Evolutionary conservation across 2,113 vertebrate genomes (phyloP), one percentile per base, ranked within the genome.

Genomic region (Poeciliopsis retropinna): DNA sequence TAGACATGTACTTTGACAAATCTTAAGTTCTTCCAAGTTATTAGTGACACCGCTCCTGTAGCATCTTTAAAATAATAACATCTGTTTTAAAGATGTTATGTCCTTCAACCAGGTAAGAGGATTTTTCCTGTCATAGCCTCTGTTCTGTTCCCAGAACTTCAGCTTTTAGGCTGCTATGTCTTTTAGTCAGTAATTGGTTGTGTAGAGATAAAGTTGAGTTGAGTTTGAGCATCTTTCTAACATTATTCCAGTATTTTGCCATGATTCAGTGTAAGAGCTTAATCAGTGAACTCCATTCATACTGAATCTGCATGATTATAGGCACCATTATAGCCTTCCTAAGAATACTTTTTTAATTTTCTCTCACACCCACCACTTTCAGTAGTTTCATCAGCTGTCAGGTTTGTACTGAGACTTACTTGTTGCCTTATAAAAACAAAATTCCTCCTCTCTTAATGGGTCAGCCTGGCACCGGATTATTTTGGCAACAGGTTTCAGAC

Each of bases 381-480:
- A 31, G 41, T 29, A 67, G 64, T 79, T 68, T 73, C 65, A 73
- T 75, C 67, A 22, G 65, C 31, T 75, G 70, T 72, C 63, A 82
- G 32, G 30, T 72, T 61, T 73, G 37, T 54, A 57, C 64, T 82
- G 41, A 73, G 34, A 67, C 63, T 54, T 72, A n/a, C 27, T 2
- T 70, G 66, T 64, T 29, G 11, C 0, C 11, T 70, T 60, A 30
- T 73, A 82, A 70, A 82, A 86, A 76, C 73, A 60, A 60, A 44
- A 67, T 70, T 34, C 64, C 44, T 70, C 44, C 39, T 4, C 19
- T 47, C 65, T 37, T 67, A 65, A 62, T 47, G 25, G 54, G 44
- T 62, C 70, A 62, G 83, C 80, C 84, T 62, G 82, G 54, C 8
- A 13, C 66, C 62, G 60, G 83, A 80, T 83, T 72, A 76, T 72